Conservation (phyloP, 2,888 invertebrate genomes). For the Dolichomitus sp. region DNA sequence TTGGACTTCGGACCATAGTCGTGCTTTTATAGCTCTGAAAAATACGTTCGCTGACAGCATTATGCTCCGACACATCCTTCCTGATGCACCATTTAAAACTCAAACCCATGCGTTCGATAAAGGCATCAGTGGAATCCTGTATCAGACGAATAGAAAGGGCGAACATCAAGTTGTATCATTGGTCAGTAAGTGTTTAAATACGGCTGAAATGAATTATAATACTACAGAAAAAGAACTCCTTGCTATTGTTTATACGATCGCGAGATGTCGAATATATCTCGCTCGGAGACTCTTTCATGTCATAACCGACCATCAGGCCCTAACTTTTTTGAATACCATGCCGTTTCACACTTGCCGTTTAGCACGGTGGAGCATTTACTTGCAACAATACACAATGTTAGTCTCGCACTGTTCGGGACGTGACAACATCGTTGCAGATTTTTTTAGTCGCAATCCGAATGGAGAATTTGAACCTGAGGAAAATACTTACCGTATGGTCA, state of each 20-base stretch:
- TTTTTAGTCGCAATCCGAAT: no score
- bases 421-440: slow-evolving; percentile 73
- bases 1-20: no score
- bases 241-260: no score
- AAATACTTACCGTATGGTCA: neutral
- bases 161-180: slow-evolving; percentile 19
- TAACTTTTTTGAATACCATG: no score
- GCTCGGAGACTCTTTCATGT: no score
- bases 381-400: slow-evolving; percentile 64
- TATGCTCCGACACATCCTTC: slow-evolving; percentile 44
- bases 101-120: slow-evolving; percentile 58
- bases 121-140: slow-evolving; percentile 69
- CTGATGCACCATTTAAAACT: slow-evolving; percentile 36
- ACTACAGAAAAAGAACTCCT: no score
- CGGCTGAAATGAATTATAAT: no score
- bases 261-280: no score
- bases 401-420: slow-evolving; percentile 69
- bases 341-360: no score
- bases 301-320: no score
- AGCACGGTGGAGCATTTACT: no score
- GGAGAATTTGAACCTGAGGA: slow-evolving; percentile 23
- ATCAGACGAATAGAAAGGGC: slow-evolving; percentile 31
- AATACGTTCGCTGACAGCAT: slow-evolving; percentile 54
- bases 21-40: slow-evolving; percentile 62
- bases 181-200: slow-evolving; percentile 59